Conservation (phyloP, 2,113 vertebrate genomes). For the Toxotes jaculatrix region DNA sequence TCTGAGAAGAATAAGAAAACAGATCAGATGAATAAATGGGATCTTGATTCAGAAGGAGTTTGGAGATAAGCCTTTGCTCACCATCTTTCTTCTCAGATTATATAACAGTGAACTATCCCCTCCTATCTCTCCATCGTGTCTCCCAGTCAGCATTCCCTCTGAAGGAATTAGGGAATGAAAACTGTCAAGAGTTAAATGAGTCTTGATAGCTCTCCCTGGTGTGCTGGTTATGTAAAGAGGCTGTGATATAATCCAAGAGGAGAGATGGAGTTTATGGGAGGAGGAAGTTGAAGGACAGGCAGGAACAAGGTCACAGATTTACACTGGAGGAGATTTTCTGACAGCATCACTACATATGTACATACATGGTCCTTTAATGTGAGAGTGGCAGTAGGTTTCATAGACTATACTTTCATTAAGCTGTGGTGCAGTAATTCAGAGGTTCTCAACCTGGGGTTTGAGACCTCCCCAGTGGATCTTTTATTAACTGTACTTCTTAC, state of each 20-base stretch:
- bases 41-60: slow-evolving; percentile 48
- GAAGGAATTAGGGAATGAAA: slow-evolving; percentile 46
- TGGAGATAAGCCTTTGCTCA: slow-evolving; percentile 50
- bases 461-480: too few relatives aligned
- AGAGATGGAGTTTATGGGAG: slow-evolving; percentile 11
- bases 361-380: not conserved
- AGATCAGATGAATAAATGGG: slow-evolving; percentile 48
- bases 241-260: slow-evolving; percentile 44
- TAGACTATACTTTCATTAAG: not conserved
- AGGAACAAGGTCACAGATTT: slow-evolving; percentile 16
- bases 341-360: not conserved
- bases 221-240: slow-evolving; percentile 59
- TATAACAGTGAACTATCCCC: slow-evolving; percentile 35
- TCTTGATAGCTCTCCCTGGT: slow-evolving; percentile 27
- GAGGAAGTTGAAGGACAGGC: slow-evolving; percentile 19
- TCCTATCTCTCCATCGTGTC: slow-evolving; percentile 31
- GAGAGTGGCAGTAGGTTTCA: not conserved
- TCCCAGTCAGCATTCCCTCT: slow-evolving; percentile 32
- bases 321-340: not conserved
- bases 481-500: too few relatives aligned
- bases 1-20: slow-evolving; percentile 16
- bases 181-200: slow-evolving; percentile 26
- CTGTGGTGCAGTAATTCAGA: too few relatives aligned
- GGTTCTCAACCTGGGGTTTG: too few relatives aligned
- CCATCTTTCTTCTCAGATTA: slow-evolving; percentile 20